Evolutionary conservation across 30 jellyfish, hydroid and myxozoan genomes (phyloP), one percentile per base, ranked within the genome.

Genomic region (Turritopsis dohrnii): DNA sequence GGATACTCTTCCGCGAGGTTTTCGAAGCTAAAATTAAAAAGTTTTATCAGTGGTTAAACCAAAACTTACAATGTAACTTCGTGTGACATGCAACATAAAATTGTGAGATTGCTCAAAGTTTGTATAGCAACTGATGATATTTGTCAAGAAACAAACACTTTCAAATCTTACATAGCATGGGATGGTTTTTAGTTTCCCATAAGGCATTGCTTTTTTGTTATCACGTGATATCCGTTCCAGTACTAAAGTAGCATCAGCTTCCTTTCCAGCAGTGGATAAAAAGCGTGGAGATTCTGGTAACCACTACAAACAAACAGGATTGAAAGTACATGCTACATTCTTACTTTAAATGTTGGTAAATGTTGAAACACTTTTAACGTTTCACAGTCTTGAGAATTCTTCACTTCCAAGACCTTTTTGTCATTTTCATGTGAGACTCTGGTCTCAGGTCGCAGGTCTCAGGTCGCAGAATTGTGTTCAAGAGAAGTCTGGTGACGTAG

Each of bases 231-330:
- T 71, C 13, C 89, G 28, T 52, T 53, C 26, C 31, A 85, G 69
- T 21, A 85, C 72, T 22, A 19, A 24, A 1, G 79, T 52, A 25
- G 92, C 89, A n/a, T 76, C 83, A 21, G 54, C 84, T 22, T 31
- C 26, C 21, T 65, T 75, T 24, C 92, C 92, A 52, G 84, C 84
- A 18, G 89, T 75, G 20, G 79, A 19, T 31, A 85, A 54, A 54
- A 52, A 85, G 8, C 92, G 27, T 16, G 92, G 92, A 8, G 92
- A 85, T 76, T 85, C 92, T 52, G 92, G 92, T 31, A 85, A 54
- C 92, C 92, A 85, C 92, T 85, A 29, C 21, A 82, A 71, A 29
- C 23, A 71, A 81, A 53, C 18, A 21, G 41, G 31, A 69, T 69
- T 69, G 16, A 69, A 41, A 41, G n/a, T n/a, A n/a, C n/a, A n/a